Percentiles rank a stretch among this genome's conserved stretches.
Evolutionary conservation across 2,888 invertebrate species (phyloP).

Genomic region (Morinoia aosen): DNA sequence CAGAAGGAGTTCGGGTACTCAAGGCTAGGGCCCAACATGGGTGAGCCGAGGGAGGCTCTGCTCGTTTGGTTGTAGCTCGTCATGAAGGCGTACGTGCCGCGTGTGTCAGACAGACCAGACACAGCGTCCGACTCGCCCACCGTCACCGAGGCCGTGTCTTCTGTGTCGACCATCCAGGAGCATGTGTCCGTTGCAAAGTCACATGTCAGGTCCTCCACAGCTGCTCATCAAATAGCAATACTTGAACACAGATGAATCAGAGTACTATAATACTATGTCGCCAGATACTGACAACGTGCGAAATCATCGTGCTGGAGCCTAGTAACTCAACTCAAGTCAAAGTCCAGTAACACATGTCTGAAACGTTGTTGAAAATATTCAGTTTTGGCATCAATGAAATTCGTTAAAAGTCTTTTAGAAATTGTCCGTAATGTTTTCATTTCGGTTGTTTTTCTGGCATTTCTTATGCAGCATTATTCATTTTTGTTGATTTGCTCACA

Average conservation of each 20-base stretch:
- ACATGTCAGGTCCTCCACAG: conserved; percentile 51
- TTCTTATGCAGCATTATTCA: too few species aligned
- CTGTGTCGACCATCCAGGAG: conserved; percentile 34
- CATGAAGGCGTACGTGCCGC: conserved; percentile 13
- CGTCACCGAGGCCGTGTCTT: conserved; percentile 35
- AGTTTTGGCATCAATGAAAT: too few species aligned
- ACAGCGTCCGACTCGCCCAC: not conserved
- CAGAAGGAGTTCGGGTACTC: not conserved
- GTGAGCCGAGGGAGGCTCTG: not conserved
- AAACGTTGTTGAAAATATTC: too few species aligned
- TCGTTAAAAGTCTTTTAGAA: too few species aligned
- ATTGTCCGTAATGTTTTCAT: too few species aligned
- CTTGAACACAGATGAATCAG: not conserved
- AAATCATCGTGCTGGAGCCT: too few species aligned
- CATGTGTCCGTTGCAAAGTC: conserved; percentile 52
- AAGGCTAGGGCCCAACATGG: not conserved
- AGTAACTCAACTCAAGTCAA: too few species aligned
- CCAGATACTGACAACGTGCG: too few species aligned
- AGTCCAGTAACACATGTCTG: too few species aligned
- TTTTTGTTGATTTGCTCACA: too few species aligned
- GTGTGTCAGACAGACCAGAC: not conserved
- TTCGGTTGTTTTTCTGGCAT: too few species aligned
- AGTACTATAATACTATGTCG: not conserved
- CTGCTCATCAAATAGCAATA: conserved; percentile 24
- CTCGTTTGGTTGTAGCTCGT: not conserved